Percentiles rank a stretch among this genome's conserved stretches.
These are phyloP conservation scores for Heteromormyrus szaboi DNA, from an alignment of 2,797 vertebrate species.

Conservation along the genomic window DNA sequence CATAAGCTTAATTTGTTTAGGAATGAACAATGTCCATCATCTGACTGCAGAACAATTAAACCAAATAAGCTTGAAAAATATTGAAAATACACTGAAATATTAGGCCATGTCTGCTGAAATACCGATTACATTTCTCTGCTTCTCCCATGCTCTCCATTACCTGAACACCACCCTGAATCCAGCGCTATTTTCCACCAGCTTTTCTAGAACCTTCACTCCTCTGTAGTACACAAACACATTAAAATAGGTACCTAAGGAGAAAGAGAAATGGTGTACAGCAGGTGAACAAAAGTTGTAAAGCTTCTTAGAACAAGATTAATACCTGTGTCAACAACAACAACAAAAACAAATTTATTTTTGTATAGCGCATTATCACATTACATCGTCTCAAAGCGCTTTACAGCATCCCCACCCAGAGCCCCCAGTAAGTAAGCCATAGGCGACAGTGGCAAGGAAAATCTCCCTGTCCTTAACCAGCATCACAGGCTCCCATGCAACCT, in stretches of 20 bases:
- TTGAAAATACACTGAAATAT: neutral
- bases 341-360: too few relatives aligned
- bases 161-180: constrained; percentile 68
- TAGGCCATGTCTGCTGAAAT: neutral
- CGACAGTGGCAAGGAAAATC: too few relatives aligned
- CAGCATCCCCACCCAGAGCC: too few relatives aligned
- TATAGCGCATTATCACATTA: too few relatives aligned
- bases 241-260: constrained; percentile 58
- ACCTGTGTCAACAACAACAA: neutral
- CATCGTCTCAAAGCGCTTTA: too few relatives aligned
- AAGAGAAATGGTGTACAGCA: neutral
- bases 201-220: constrained; percentile 59
- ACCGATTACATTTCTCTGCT: neutral
- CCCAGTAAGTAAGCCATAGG: too few relatives aligned
- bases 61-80: neutral
- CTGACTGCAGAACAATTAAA: neutral
- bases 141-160: constrained; percentile 27
- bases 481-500: neutral
- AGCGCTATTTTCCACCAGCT: constrained; percentile 49
- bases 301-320: neutral
- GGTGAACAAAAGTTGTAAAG: neutral
- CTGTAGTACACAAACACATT: constrained; percentile 68
- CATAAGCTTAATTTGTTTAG: neutral
- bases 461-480: neutral
- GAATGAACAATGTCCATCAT: neutral